Evolutionary conservation across 2,113 vertebrate genomes (phyloP), one percentile per base, ranked within the genome.

Genomic region (Charina bottae): DNA sequence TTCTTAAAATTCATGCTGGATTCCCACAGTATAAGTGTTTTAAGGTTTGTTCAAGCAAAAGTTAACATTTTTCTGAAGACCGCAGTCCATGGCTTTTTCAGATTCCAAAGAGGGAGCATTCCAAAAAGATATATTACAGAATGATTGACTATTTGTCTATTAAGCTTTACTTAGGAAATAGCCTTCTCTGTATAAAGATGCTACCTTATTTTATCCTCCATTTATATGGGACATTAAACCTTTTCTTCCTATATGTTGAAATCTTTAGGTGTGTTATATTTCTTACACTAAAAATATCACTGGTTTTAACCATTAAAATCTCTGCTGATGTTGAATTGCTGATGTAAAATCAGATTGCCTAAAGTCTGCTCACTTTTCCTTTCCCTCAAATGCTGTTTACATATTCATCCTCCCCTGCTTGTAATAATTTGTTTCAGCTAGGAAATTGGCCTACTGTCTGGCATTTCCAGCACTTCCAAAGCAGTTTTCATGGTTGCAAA

Each of bases 81-180:
- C 93, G 95, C 96, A 95, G 95, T 91, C 94, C 93, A 90, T 95
- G 62, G 89, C 95, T 95, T 96, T 94, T 95, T 96, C 96, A 96
- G 94, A 90, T 93, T 96, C 92, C 91, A 93, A 93, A 95, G 94
- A 94, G 94, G 93, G 93, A 7, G 4, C 72, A 93, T 96, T 96
- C 95, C 93, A 95, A 96, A 96, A 95, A 92, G n/a, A 96, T 96
- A 94, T 96, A 97, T 96, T 97, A 95, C 93, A 94, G 95, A 95
- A 92, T 95, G 89, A 91, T 6, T 95, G 94, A 96, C 96, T 96
- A 94, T 0, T 12, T 94, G 94, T 95, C 93, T 96, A 92, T 62
- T 93, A 94, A 94, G 93, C 91, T 95, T 95, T 94, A 96, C 95
- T 96, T 95, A 94, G 93, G 94, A 93, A 24, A 90, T 95, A 83